A percentile compares a stretch with the other conserved stretches of the same genome.
phyloP scores from a whole-genome alignment of 2,797 vertebrate species.

The Schizothorax lantsangensis region DNA sequence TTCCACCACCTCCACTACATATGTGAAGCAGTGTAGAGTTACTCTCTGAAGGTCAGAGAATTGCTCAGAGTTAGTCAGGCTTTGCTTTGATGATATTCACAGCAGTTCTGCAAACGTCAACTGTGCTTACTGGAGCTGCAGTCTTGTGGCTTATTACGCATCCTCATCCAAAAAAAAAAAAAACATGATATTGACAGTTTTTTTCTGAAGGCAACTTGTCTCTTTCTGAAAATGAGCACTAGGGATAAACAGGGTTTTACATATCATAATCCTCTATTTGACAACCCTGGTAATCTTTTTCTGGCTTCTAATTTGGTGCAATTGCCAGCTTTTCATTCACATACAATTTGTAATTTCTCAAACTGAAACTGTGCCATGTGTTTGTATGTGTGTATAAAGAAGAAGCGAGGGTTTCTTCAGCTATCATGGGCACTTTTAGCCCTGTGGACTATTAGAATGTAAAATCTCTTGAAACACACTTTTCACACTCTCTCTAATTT shows the following conservation, averaged over 20 bases:
- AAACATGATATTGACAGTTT: slow-evolving; percentile 47
- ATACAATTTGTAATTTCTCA: slow-evolving; percentile 42
- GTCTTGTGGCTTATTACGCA: slow-evolving; percentile 10
- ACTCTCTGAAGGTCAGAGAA: slow-evolving; percentile 41
- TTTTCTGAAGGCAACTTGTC: slow-evolving; percentile 49
- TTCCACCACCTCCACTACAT: slow-evolving; percentile 19
- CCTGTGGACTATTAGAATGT: neutral
- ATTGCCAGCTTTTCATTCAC: slow-evolving; percentile 61
- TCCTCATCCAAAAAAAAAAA: slow-evolving; percentile 19
- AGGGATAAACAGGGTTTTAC: slow-evolving; percentile 59
- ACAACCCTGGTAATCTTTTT: slow-evolving; percentile 57
- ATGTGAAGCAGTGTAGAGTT: slow-evolving; percentile 31
- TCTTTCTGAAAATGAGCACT: slow-evolving; percentile 54
- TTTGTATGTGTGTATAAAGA: neutral
- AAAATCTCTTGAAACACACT: neutral
- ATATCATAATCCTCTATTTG: slow-evolving; percentile 59
- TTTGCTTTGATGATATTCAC: slow-evolving; percentile 37
- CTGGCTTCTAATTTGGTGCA: slow-evolving; percentile 61
- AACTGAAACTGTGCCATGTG: slow-evolving; percentile 27
- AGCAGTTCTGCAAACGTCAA: slow-evolving; percentile 8
- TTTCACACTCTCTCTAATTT: neutral
- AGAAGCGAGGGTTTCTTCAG: neutral
- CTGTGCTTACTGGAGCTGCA: slow-evolving; percentile 5
- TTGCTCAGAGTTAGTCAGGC: slow-evolving; percentile 39
- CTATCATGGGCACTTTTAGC: neutral